Conservation (phyloP, 2,888 invertebrate species). For the Drosophila greeni region DNA sequence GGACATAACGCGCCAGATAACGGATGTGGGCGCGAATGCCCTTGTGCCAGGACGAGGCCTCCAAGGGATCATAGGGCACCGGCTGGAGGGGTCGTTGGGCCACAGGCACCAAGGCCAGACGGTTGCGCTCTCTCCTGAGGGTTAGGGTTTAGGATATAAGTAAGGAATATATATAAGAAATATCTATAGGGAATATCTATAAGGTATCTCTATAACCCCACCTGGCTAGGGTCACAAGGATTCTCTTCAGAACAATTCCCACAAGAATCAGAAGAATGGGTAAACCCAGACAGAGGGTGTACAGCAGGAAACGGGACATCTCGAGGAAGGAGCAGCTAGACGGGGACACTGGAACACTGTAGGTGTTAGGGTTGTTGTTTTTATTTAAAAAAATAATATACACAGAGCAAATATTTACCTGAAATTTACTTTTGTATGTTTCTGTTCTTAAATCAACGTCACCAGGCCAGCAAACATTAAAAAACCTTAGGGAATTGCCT, state of each 20-base stretch:
- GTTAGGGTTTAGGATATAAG: not conserved
- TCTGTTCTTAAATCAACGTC: not conserved
- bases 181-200: too few relatives aligned
- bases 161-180: too few relatives aligned
- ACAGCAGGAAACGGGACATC: conserved; percentile 12
- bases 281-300: conserved; percentile 5
- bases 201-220: not conserved
- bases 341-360: not conserved
- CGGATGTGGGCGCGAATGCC: conserved; percentile 14
- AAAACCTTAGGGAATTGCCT: not conserved
- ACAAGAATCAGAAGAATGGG: conserved; percentile 2
- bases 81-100: not conserved
- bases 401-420: not conserved
- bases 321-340: not conserved
- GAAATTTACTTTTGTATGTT: not conserved
- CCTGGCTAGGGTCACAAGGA: not conserved
- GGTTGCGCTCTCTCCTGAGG: not conserved
- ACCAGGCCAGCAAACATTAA: not conserved
- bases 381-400: too few relatives aligned
- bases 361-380: too few relatives aligned
- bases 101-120: conserved; percentile 15
- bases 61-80: conserved; percentile 7
- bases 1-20: conserved; percentile 8
- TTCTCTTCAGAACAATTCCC: not conserved
- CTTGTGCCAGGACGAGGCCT: conserved; percentile 26